Evolutionary conservation across 2,888 invertebrate species (phyloP), one percentile per base, ranked within the genome.

Genomic region (Ceraclea dissimilis): DNA sequence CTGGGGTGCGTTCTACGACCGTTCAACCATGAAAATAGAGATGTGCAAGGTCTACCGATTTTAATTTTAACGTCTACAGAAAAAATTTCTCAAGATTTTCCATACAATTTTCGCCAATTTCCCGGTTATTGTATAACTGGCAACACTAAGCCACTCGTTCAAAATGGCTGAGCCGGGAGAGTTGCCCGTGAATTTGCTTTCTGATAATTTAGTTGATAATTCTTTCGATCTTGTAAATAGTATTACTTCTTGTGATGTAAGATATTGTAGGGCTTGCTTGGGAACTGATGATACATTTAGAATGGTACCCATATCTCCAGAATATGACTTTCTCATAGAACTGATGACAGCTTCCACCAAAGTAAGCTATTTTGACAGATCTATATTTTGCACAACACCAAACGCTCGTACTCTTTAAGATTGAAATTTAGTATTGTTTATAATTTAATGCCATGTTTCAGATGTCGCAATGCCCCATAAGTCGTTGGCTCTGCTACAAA

Each of bases 331-430:
- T 47, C 47, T 47, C 10, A 19, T 47, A 19, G 47, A 47, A 18
- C 47, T 47, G 16, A 19, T 47, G 47, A 47, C 47, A 43, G 43
- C 43, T 47, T 47, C 47, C 11, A 8, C 31, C 31, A 47, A 47
- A 16, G 47, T 47, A 13, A 47, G 47, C 4, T 47, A 6, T 47
- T 47, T 47, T 47, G 47, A 47, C 47, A 47, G 47, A 2, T 47
- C 18, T 4, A 26, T 26, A 10, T 26, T n/a, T n/a, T n/a, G n/a
- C n/a, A n/a, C n/a, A n/a, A n/a, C 8, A 8, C 11, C 11, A 47
- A 19, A 18, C 2, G 18, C 18, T 17, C 4, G 6, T 47, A 19
- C 16, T 19, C n/a, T 11, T 44, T 44, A n/a, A n/a, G n/a, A 16
- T 44, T 47, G 8, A 47, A 47, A 20, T 18, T 18, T 47, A 5